A percentile compares a stretch with the other conserved stretches of the same genome.
Evolutionary conservation across 2,888 invertebrate genomes (phyloP).

Genomic region (Agrochola lychnidis): DNA sequence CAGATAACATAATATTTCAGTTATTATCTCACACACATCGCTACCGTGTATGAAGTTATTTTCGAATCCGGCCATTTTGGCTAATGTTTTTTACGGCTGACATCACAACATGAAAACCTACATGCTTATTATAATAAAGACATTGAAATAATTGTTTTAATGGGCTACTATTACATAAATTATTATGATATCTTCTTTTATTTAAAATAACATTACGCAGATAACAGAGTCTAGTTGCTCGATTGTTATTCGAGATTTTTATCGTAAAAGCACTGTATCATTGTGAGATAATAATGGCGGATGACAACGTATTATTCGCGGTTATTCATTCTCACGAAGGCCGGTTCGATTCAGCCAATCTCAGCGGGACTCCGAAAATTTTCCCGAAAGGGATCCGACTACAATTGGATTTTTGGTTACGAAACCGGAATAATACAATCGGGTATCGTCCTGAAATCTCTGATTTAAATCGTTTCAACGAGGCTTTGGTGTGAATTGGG

Average conservation of each 20-base stretch:
- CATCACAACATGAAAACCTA: slow-evolving; percentile 75
- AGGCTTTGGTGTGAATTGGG: slow-evolving; percentile 87
- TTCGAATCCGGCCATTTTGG: slow-evolving; percentile 78
- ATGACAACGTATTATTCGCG: slow-evolving; percentile 90
- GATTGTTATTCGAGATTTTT: slow-evolving; percentile 88
- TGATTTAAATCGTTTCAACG: slow-evolving; percentile 89
- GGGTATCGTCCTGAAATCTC: slow-evolving; percentile 90
- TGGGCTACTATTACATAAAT: slow-evolving; percentile 79
- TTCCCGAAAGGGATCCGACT: slow-evolving; percentile 86
- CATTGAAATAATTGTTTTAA: slow-evolving; percentile 86
- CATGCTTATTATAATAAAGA: slow-evolving; percentile 81
- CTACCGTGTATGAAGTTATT: slow-evolving; percentile 77
- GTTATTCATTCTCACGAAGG: slow-evolving; percentile 85
- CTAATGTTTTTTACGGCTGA: slow-evolving; percentile 79
- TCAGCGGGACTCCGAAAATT: slow-evolving; percentile 86
- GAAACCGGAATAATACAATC: slow-evolving; percentile 90
- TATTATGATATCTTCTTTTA: slow-evolving; percentile 84
- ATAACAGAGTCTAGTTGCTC: slow-evolving; percentile 75
- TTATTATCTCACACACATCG: slow-evolving; percentile 65
- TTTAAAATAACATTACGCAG: slow-evolving; percentile 81
- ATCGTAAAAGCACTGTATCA: slow-evolving; percentile 89
- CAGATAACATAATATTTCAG: slow-evolving; percentile 61
- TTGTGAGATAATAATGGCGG: slow-evolving; percentile 90
- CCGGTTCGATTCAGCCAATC: slow-evolving; percentile 87
- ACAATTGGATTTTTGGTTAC: slow-evolving; percentile 91